Evolutionary conservation across 2,888 invertebrate genomes (phyloP).

Genomic region (Pseudococcus longispinus): DNA sequence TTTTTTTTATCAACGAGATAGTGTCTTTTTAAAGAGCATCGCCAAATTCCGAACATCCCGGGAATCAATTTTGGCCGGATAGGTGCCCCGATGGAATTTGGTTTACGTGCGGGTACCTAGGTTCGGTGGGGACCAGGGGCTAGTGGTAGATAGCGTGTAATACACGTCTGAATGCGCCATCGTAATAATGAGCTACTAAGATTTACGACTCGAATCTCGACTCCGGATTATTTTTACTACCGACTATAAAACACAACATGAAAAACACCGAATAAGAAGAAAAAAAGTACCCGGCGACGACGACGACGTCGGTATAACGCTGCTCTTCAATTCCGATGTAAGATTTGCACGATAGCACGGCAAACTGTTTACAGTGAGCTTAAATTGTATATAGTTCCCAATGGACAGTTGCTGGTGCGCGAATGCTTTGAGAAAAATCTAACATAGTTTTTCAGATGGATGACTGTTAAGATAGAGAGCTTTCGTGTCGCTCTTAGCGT

Average conservation of each 20-base stretch:
- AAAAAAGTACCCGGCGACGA: not conserved
- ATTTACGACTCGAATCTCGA: constrained; percentile 50
- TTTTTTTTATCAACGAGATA: not conserved
- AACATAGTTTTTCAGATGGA: constrained; percentile 50
- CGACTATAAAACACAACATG: constrained; percentile 49
- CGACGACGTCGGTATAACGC: not conserved
- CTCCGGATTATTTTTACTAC: constrained; percentile 49
- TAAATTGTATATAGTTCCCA: constrained; percentile 57
- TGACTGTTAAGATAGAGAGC: constrained; percentile 50
- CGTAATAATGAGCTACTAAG: constrained; percentile 52
- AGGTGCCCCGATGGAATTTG: not conserved
- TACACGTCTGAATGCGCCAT: constrained; percentile 49
- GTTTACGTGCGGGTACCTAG: not conserved
- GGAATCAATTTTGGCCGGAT: not conserved
- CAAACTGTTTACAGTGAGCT: constrained; percentile 53
- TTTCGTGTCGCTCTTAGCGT: constrained; percentile 50
- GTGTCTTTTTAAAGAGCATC: not conserved
- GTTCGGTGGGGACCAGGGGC: not conserved
- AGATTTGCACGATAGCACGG: constrained; percentile 48
- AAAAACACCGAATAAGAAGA: constrained; percentile 22
- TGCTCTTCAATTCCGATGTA: constrained; percentile 50
- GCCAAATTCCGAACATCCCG: not conserved
- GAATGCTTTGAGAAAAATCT: constrained; percentile 51
- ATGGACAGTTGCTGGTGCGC: constrained; percentile 36
- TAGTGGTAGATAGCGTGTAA: not conserved